Base-by-base conservation (phyloP, 2,797 vertebrate species). In the Cyprinella venusta region DNA sequence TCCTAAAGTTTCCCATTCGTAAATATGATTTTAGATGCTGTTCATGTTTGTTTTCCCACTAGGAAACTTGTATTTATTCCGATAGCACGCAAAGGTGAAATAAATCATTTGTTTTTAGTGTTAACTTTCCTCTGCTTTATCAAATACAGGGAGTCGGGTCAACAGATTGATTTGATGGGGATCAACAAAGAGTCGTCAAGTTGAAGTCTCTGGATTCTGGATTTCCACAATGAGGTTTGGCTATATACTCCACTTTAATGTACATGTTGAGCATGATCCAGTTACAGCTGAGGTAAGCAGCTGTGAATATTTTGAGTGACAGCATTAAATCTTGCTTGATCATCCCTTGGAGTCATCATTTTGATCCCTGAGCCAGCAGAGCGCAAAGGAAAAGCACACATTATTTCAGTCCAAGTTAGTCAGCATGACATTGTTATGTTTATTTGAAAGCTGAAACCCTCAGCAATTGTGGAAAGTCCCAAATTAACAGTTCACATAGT, bases 271-370 rank as follows among this genome's bases (percentile, higher is more conserved):
- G 68, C 54, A 3, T 45, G 33, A 69, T 71, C 67, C 18, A 15
- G 24, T 61, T 72, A 72, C 21, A 36, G 68, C 68, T 72, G 79
- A 72, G 0, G 19, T 50, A 71, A 71, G 59, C 0, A 4, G 9
- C 38, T 45, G 16, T 70, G 67, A 70, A 45, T 30, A 12, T 48
- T 71, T 81, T 81, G 68, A 72, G 56, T 50, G 68, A 63, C 79
- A 70, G 67, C 67, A 45, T 30, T 80, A 70, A 70, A 70, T 80
- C 50, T 70, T 16, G 78, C 78, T 80, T 80, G 40, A 71, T 72
- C 38, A 72, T 48, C 8, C 54, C 40, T 38, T 24, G 52, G 33
- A 75, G 72, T 59, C 72, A 33, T 80, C 52, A 45, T 70, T 16
- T n/a, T 71, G 52, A 80, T 56, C 36, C 16, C 78, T 63, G 42